Conservation (phyloP, 2,888 invertebrate genomes). For the Beris morrisii region DNA sequence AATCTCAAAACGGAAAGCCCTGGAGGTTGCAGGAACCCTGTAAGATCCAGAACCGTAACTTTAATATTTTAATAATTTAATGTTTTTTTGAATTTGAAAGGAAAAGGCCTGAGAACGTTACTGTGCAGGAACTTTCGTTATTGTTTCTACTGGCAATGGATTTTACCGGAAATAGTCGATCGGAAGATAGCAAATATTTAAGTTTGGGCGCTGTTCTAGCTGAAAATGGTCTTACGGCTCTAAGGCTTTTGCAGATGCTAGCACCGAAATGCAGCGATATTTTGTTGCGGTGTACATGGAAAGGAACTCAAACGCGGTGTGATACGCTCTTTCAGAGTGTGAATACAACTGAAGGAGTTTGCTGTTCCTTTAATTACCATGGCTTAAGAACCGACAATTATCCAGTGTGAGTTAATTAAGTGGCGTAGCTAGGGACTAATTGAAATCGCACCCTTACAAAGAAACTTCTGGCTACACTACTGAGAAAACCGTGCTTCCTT, state of each 20-base stretch:
- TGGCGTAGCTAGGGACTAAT: too few species aligned
- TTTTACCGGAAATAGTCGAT: constrained; percentile 37
- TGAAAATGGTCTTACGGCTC: constrained; percentile 43
- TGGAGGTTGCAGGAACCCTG: constrained; percentile 53
- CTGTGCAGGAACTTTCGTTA: constrained; percentile 30
- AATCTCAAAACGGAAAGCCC: constrained; percentile 56
- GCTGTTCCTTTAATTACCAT: constrained; percentile 68
- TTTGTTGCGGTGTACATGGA: constrained; percentile 63
- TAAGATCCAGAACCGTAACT: constrained; percentile 55
- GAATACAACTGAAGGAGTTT: constrained; percentile 59
- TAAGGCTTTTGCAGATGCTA: constrained; percentile 46
- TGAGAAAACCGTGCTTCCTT: too few species aligned
- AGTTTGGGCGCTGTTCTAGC: constrained; percentile 41
- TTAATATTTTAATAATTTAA: background rate
- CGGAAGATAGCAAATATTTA: constrained; percentile 36
- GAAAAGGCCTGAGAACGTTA: constrained; percentile 49
- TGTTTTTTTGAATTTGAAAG: constrained; percentile 55
- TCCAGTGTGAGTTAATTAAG: constrained; percentile 43
- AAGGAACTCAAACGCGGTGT: constrained; percentile 59
- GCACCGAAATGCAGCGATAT: constrained; percentile 60
- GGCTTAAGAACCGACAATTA: constrained; percentile 52
- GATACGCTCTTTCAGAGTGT: constrained; percentile 58
- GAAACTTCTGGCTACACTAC: too few species aligned
- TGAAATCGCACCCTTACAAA: too few species aligned
- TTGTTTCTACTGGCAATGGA: constrained; percentile 43